Base-by-base conservation (phyloP, 2,888 invertebrate species). In the Nephrotoma appendiculata region DNA sequence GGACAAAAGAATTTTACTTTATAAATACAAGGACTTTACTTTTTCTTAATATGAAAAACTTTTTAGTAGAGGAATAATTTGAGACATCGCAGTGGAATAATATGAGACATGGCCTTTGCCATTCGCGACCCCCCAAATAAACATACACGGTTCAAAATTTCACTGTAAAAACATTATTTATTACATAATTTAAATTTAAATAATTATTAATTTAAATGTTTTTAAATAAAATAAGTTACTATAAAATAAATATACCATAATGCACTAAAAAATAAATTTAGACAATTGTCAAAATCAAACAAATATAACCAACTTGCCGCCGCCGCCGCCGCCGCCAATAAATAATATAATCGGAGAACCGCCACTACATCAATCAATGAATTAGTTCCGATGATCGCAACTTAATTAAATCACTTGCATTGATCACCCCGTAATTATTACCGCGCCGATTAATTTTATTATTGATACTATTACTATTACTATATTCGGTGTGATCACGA, bases 351-450 rank as follows among this genome's bases (percentile, higher is more conserved):
- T 11, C 11, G 11, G 6, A 52, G 12, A 52, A 52, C n/a, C 48
- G 11, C 48, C 11, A n/a, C 48, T n/a, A n/a, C 11, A 52, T 5
- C 48, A 19, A 71, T 71, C 71, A 71, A 86, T 71, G 71, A 86
- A 86, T 87, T 41, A 87, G 41, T 86, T 87, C 86, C 11, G 87
- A 87, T 52, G 87, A 87, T 41, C 88, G 71, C 6, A 87, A 86
- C 84, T 88, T 87, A 86, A 86, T 87, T 43, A 87, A 87, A 41
- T 88, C 87, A 31, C 86, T 86, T 44, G 88, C 48, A 45, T 87
- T 86, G 31, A 87, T 87, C 12, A 88, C 48, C 44, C 87, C 87
- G 41, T 87, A 88, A 71, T 86, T 87, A 31, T 84, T 86, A 31
- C 31, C 41, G 11, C 41, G 86, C n/a, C 41, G 19, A 86, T 86